Evolutionary conservation across 2,797 vertebrate species (phyloP), one percentile per base, ranked within the genome.

Genomic region (Sarcoramphus papa): DNA sequence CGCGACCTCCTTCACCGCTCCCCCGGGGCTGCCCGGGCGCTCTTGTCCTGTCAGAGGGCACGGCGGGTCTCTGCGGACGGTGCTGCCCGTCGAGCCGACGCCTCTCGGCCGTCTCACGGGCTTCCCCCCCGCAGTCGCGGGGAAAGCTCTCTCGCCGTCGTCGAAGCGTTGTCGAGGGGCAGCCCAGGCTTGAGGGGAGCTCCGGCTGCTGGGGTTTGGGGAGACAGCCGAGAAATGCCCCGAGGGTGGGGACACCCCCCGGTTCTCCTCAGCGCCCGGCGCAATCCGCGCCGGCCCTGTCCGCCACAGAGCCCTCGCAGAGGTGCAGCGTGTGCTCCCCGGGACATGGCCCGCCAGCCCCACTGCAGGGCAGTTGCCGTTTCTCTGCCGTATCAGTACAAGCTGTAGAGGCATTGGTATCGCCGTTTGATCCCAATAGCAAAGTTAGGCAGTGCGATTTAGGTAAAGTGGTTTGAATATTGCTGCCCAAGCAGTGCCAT

Each of bases 401-500:
- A 51, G 27, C 28, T 8, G 62, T 1, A 45, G 12, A 2, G 47
- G 19, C 21, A 0, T 15, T 6, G 5, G 5, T 6, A 3, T 5
- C 1, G 62, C 48, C 40, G 73, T 41, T 76, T 47, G 65, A 14
- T 50, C 84, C 20, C 20, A 0, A 4, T 9, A 9, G 45, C 63
- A 0, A 17, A 35, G 69, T 28, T 28, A 3, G 0, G 27, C 56
- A 0, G 7, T 8, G 21, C 28, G 3, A 0, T 28, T 12, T 27
- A 1, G 57, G 70, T 31, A 1, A 3, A 25, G 20, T 0, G 69
- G 21, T 22, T 25, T 6, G 35, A 16, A 4, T 7, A 41, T 7
- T 73, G 72, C 25, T 9, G 19, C 16, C 40, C 24, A 0, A 2
- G 59, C 59, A 2, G 19, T 4, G 76, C 4, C 14, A 0, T 1